These are phyloP conservation scores for Zaprionus taronus DNA, from an alignment of 1,140 invertebrate genomes.

Conservation along the genomic window DNA sequence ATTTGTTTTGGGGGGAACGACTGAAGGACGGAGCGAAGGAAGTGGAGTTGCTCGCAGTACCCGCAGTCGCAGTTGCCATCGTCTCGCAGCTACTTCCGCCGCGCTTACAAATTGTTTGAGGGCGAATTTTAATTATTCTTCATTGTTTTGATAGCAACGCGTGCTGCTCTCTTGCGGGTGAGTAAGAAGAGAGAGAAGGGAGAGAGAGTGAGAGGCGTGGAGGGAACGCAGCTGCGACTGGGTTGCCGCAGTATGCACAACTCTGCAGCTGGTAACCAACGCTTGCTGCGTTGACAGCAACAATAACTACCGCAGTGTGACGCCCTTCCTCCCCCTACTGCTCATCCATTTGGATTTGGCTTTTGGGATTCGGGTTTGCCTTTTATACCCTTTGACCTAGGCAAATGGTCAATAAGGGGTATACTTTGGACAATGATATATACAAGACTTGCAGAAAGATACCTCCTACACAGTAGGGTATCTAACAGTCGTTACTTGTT, in stretches of 20 bases:
- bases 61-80: conserved; percentile 23
- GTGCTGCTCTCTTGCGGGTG: conserved; percentile 28
- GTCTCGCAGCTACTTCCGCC: conserved; percentile 56
- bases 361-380: not conserved
- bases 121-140: conserved; percentile 82
- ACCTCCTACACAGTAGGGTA: not conserved
- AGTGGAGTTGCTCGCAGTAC: not conserved
- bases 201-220: too few species aligned
- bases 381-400: not conserved
- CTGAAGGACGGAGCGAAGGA: not conserved
- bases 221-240: conserved; percentile 17
- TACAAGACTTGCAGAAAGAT: not conserved
- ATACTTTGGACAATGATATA: not conserved
- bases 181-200: not conserved
- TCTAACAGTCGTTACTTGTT: not conserved
- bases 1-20: not conserved
- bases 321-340: not conserved
- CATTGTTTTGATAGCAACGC: conserved; percentile 78
- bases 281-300: conserved; percentile 4
- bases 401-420: not conserved
- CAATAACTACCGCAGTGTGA: conserved; percentile 13
- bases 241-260: not conserved
- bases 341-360: conserved; percentile 1
- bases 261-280: conserved; percentile 14
- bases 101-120: conserved; percentile 78